Base-by-base conservation (phyloP, 2,113 vertebrate genomes). In the Megalops atlanticus region DNA sequence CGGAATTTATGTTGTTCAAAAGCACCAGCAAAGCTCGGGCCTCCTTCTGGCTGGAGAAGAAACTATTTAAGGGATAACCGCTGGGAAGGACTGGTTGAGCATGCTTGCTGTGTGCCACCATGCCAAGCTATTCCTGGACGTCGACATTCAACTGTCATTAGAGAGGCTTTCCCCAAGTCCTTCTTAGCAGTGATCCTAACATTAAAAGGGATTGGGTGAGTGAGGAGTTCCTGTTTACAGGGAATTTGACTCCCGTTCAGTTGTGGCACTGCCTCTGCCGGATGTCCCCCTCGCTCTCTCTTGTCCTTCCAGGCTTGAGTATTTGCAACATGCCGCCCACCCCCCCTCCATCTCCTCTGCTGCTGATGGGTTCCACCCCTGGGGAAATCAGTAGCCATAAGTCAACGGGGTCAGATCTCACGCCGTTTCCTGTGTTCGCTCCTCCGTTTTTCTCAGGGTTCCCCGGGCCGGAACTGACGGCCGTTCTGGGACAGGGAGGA, bases 381-480 rank as follows among this genome's bases (percentile, higher is more conserved):
- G 71, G 45, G 70, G 79, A 68, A 52, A 38, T 72, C 11, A n/a
- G n/a, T n/a, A n/a, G n/a, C n/a, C n/a, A n/a, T n/a, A n/a, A n/a
- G n/a, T n/a, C n/a, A n/a, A n/a, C n/a, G n/a, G n/a, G n/a, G n/a
- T n/a, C n/a, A n/a, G n/a, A n/a, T n/a, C n/a, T n/a, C n/a, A n/a
- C n/a, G n/a, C n/a, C n/a, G n/a, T n/a, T n/a, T n/a, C n/a, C n/a
- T n/a, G n/a, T 64, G 58, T 38, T 31, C 74, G 12, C 24, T 45
- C 16, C 74, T 73, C 71, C 24, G 24, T 38, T 39, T 21, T 70
- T 80, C 64, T 39, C 43, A 54, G 83, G 41, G 70, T 76, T 91
- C 85, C 82, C 71, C 83, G 74, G 73, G 77, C 69, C 43, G 84
- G 78, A 79, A 86, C 87, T 90, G 87, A 87, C 86, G 87, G 83